These are phyloP conservation scores for Alloplasta piceator DNA, from an alignment of 2,888 invertebrate genomes.

Conservation along the genomic window DNA sequence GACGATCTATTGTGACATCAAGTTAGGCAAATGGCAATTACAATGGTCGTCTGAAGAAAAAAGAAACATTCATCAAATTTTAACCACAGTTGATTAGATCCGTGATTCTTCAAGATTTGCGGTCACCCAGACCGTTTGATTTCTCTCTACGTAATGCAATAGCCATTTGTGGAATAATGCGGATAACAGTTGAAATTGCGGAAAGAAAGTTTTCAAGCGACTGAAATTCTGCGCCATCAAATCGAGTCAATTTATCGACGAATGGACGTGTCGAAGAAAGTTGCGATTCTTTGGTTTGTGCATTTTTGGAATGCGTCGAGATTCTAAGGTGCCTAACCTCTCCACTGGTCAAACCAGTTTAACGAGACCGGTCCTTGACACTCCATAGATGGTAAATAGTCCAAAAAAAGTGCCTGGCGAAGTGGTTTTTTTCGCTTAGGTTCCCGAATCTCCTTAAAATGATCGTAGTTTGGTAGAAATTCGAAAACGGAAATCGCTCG, in stretches of 20 bases:
- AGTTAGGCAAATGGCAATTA: too few species aligned
- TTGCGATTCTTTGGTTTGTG: conserved; percentile 1
- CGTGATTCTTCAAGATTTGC: conserved; percentile 28
- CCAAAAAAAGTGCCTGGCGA: conserved; percentile 3
- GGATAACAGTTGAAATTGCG: conserved; percentile 25
- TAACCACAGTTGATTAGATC: conserved; percentile 18
- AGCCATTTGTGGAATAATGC: neutral
- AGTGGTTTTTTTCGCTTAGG: conserved; percentile 11
- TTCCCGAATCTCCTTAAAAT: neutral
- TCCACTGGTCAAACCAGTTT: conserved; percentile 49
- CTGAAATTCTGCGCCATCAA: conserved; percentile 24
- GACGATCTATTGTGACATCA: too few species aligned
- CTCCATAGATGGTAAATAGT: neutral
- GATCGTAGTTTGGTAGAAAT: too few species aligned
- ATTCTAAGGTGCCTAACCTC: conserved; percentile 26
- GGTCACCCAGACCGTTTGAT: conserved; percentile 26
- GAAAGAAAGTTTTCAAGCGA: conserved; percentile 40
- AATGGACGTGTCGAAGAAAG: conserved; percentile 40
- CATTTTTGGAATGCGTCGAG: conserved; percentile 30
- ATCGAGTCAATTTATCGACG: conserved; percentile 10
- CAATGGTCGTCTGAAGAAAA: too few species aligned
- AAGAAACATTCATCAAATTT: too few species aligned
- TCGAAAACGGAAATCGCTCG: too few species aligned
- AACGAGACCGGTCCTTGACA: neutral
- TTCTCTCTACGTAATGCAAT: conserved; percentile 23